These are phyloP conservation scores for Linnaemya vulpina DNA, from an alignment of 2,888 invertebrate genomes.

Conservation along the genomic window DNA sequence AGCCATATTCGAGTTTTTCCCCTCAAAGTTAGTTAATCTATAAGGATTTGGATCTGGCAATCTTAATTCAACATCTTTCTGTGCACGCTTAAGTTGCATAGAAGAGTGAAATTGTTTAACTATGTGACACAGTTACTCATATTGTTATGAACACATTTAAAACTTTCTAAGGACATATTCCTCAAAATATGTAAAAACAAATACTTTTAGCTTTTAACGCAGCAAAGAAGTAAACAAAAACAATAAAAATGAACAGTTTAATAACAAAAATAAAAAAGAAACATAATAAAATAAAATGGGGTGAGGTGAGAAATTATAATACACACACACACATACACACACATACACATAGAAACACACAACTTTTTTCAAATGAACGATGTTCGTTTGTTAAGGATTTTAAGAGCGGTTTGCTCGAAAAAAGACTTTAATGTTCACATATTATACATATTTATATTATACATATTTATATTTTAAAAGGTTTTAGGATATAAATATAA, in stretches of 20 bases:
- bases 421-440: not conserved
- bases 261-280: slow-evolving; percentile 11
- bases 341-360: slow-evolving; percentile 8
- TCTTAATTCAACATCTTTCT: not conserved
- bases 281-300: not conserved
- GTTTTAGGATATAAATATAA: too few species aligned
- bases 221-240: slow-evolving; percentile 28
- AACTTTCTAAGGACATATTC: slow-evolving; percentile 50
- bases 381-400: slow-evolving; percentile 7
- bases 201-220: slow-evolving; percentile 52
- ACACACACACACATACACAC: not conserved
- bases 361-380: slow-evolving; percentile 22
- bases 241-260: slow-evolving; percentile 34
- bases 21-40: too few species aligned
- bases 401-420: not conserved
- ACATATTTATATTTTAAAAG: too few species aligned
- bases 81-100: slow-evolving; percentile 2
- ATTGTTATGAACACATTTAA: slow-evolving; percentile 42
- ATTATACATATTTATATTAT: too few species aligned
- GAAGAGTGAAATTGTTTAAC: slow-evolving; percentile 46
- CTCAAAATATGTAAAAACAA: slow-evolving; percentile 3
- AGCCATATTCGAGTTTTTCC: too few species aligned
- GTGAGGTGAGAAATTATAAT: slow-evolving; percentile 22
- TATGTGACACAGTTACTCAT: slow-evolving; percentile 54
- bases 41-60: too few species aligned